Evolutionary conservation across 2,113 vertebrate genomes (phyloP).

Genomic region (Oncorhynchus nerka): DNA sequence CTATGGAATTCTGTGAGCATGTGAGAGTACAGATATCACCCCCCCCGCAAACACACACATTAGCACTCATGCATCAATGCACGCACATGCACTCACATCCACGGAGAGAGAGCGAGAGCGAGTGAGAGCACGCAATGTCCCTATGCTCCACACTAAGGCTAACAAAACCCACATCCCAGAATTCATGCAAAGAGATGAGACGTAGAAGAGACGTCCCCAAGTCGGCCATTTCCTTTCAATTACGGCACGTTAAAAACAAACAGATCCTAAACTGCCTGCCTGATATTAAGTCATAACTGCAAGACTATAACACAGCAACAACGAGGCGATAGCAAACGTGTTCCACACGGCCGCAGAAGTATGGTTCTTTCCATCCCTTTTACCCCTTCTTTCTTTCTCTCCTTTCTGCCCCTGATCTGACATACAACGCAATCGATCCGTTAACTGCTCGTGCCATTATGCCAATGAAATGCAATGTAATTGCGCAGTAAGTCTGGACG

Average conservation of each 20-base stretch:
- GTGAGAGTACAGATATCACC: neutral
- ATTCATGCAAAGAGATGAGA: constrained; percentile 42
- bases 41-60: constrained; percentile 1
- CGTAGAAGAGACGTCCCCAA: constrained; percentile 27
- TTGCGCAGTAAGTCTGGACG: too few species aligned
- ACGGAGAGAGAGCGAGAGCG: neutral
- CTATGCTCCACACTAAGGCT: too few species aligned
- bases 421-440: too few species aligned
- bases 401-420: too few species aligned
- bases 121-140: too few species aligned
- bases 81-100: neutral
- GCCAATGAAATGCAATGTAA: too few species aligned
- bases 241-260: constrained; percentile 50
- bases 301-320: neutral
- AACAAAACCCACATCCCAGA: constrained; percentile 31
- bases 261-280: constrained; percentile 48
- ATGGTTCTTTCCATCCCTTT: too few species aligned
- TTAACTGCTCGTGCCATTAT: too few species aligned
- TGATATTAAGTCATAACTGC: constrained; percentile 26
- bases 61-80: neutral
- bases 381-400: too few species aligned
- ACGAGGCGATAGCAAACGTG: constrained; percentile 3
- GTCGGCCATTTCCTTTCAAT: constrained; percentile 45
- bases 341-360: neutral
- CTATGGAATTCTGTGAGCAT: neutral